phyloP scores from a whole-genome alignment of 2,888 invertebrate genomes.

The Metopia argyrocephala region DNA sequence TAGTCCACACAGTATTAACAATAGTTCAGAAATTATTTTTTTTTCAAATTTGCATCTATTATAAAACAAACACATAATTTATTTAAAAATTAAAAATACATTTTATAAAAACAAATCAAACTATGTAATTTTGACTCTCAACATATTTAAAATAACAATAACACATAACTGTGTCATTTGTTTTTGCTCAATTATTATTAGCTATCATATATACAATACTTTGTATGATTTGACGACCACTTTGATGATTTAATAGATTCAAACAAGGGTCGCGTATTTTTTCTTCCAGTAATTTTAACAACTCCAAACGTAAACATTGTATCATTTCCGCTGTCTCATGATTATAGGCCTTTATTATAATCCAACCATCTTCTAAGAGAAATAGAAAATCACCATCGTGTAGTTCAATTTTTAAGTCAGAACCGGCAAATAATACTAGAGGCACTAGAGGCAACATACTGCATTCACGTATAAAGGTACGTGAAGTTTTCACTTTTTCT shows the following conservation, averaged over 20 bases:
- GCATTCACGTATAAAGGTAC: conserved; percentile 88
- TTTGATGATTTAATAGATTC: conserved; percentile 85
- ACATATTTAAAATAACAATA: not conserved
- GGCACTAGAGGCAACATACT: conserved; percentile 89
- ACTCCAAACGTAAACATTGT: conserved; percentile 86
- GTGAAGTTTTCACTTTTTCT: conserved; percentile 89
- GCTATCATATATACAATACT: conserved; percentile 86
- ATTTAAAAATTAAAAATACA: not conserved
- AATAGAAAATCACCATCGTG: conserved; percentile 87
- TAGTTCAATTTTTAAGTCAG: conserved; percentile 85
- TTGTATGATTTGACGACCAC: conserved; percentile 86
- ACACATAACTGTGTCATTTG: too few relatives aligned
- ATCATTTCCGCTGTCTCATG: conserved; percentile 90
- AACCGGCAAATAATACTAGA: conserved; percentile 86
- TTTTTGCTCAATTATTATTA: conserved; percentile 71
- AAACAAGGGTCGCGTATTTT: conserved; percentile 90
- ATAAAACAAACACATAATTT: too few relatives aligned
- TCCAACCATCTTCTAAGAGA: conserved; percentile 89
- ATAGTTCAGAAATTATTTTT: too few relatives aligned
- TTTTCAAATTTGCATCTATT: too few relatives aligned
- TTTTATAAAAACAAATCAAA: too few relatives aligned
- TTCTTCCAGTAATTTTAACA: conserved; percentile 87
- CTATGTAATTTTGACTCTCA: too few relatives aligned
- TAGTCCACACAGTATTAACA: too few relatives aligned
- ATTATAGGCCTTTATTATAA: conserved; percentile 87